Evolutionary conservation across 2,113 vertebrate genomes (phyloP).

Genomic region (Varanus salvator): DNA sequence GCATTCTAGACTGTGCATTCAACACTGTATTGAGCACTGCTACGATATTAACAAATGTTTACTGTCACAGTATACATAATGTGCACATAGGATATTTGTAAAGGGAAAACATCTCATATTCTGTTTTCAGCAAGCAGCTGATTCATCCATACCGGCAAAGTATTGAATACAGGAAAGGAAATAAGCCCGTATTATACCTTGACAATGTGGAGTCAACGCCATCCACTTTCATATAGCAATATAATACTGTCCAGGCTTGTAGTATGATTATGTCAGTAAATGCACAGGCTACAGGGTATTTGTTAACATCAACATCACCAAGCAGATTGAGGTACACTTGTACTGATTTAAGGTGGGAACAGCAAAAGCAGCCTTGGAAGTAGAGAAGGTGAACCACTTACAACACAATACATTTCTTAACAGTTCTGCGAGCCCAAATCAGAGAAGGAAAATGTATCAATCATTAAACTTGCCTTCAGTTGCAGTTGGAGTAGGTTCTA

Average conservation of each 20-base stretch:
- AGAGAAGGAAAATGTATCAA: background rate
- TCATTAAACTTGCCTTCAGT: background rate
- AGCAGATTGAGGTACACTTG: background rate
- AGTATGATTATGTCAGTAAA: background rate
- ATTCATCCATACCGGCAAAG: background rate
- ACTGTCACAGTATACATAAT: background rate
- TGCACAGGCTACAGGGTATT: background rate
- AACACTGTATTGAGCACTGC: background rate
- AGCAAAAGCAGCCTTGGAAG: background rate
- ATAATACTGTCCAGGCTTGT: background rate
- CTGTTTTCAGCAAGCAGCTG: background rate
- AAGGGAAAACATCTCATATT: background rate
- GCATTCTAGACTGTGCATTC: background rate
- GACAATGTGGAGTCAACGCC: background rate
- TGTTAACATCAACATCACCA: slow-evolving; percentile 2
- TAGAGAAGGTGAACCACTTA: background rate
- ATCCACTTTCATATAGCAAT: background rate
- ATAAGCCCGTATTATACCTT: background rate
- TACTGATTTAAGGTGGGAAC: background rate
- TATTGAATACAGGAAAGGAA: background rate
- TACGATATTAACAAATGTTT: background rate
- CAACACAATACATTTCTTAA: background rate
- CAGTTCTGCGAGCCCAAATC: background rate
- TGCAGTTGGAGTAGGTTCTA: background rate
- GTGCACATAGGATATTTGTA: background rate